phyloP scores from a whole-genome alignment of 2,113 vertebrate species.

The Rissa tridactyla region DNA sequence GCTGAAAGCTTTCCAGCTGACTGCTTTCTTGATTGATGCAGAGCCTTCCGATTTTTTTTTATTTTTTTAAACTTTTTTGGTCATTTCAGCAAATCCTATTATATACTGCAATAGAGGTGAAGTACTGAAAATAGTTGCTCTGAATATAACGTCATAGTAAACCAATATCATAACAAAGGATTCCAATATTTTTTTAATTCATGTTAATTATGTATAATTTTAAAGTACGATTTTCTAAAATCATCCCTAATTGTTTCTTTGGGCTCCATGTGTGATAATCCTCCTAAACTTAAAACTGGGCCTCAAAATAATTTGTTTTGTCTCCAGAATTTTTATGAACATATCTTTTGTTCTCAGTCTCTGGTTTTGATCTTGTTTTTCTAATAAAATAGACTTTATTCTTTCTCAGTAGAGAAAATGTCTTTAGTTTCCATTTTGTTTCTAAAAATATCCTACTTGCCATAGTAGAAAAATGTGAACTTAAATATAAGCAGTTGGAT shows the following conservation, averaged over 20 bases:
- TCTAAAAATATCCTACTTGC: not conserved
- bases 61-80: not conserved
- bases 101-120: not conserved
- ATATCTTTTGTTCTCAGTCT: not conserved
- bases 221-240: not conserved
- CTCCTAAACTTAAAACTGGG: not conserved
- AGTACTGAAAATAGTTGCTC: not conserved
- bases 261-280: not conserved
- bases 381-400: not conserved
- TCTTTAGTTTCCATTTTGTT: not conserved
- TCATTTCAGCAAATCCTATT: constrained; percentile 1
- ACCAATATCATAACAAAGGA: not conserved
- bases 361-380: not conserved
- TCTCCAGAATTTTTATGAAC: not conserved
- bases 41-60: not conserved
- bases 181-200: not conserved
- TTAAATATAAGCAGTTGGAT: not conserved
- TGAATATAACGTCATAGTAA: not conserved
- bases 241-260: not conserved
- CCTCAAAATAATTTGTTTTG: not conserved
- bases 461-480: not conserved
- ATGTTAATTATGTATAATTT: not conserved
- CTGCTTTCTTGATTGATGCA: not conserved
- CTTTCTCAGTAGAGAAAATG: not conserved
- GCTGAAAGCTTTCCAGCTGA: constrained; percentile 33